Evolutionary conservation across 2,797 vertebrate species (phyloP), one percentile per base, ranked within the genome.

Genomic region (Gymnoscopelus microlampas): DNA sequence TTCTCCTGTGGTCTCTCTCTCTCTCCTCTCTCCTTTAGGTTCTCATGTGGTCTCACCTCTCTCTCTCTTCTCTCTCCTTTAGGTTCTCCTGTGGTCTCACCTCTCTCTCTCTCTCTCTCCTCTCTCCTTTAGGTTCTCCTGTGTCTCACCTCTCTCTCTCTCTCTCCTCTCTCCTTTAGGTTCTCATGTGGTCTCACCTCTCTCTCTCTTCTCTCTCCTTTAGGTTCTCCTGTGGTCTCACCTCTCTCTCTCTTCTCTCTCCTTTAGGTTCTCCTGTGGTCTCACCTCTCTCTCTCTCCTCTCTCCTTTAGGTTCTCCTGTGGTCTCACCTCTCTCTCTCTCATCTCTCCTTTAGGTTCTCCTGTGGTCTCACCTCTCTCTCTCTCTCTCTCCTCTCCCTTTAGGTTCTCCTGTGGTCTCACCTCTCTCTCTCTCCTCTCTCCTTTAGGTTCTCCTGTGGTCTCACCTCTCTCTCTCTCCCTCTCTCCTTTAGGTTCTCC

Each of bases 161-260:
- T 72, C 56, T 54, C 50, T 66, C 26, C 39, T 48, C 53, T 24
- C 48, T 26, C 26, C 26, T 29, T 29, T 29, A 29, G 26, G 26
- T 29, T 29, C 54, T 63, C 19, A 48, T 35, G 32, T 35, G 32
- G 32, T 35, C 32, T 35, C 32, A 35, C 4, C 19, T 19, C 19
- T 19, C 19, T 19, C 19, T n/a, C n/a, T n/a, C 19, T 19, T 1
- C 19, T 19, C 19, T 19, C 19, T 19, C 19, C 19, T 19, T 19
- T 19, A 19, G 19, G 19, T 19, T 19, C 53, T 63, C 19, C 53
- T 7, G 15, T 3, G 1, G 7, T 8, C n/a, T 53, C 14, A 15
- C 29, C 48, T 65, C 48, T 12, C 3, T 47, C 63, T 72, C 56
- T 54, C 50, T 66, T 15, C 39, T 48, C 53, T 24, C 48, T 26